Conservation (phyloP, 2,113 vertebrate genomes). For the Plecturocebus donacophilus region DNA sequence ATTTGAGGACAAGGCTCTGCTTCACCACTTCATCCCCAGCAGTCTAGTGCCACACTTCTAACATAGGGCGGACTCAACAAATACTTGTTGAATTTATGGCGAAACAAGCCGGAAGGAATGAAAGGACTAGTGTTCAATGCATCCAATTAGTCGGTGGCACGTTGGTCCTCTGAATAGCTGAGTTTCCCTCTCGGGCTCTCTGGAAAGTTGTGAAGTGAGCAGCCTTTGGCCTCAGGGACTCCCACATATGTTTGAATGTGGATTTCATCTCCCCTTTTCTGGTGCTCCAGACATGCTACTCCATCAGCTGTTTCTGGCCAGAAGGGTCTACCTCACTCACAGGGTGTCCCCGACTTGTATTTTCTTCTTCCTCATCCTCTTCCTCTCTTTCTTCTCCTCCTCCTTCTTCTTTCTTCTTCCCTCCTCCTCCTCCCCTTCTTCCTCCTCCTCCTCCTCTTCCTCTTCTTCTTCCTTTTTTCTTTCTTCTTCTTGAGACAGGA, state of each 20-base stretch:
- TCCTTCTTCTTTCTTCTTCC: rapidly evolving
- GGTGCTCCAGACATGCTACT: background rate
- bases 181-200: background rate
- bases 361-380: too few species aligned
- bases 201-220: background rate
- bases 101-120: background rate
- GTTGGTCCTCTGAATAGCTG: too few species aligned
- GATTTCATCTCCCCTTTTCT: background rate
- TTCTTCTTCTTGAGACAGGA: too few species aligned
- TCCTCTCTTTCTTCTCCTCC: rapidly evolving
- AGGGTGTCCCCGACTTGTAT: background rate
- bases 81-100: background rate
- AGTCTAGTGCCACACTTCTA: rapidly evolving
- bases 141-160: too few species aligned
- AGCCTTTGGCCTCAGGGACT: background rate
- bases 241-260: background rate
- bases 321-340: rapidly evolving
- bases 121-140: background rate
- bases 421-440: rapidly evolving
- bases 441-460: too few species aligned
- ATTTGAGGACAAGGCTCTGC: too few species aligned
- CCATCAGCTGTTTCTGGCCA: background rate
- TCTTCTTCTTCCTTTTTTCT: too few species aligned
- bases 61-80: too few species aligned
- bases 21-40: too few species aligned